These are phyloP conservation scores for Alcedo quadribrachys DNA, from an alignment of 2,797 vertebrate genomes.

Conservation along the genomic window DNA sequence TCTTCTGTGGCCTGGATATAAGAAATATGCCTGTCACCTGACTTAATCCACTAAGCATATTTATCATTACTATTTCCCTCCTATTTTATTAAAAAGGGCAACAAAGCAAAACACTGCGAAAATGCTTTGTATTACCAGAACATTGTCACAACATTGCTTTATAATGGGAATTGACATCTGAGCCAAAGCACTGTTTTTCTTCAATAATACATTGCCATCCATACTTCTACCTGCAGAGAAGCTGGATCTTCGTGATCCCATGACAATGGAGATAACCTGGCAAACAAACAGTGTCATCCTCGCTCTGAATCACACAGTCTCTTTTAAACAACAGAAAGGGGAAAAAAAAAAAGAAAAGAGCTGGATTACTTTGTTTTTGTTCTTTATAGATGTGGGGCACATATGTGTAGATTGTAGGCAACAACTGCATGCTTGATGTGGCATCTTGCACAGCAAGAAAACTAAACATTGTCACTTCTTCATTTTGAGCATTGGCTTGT, in stretches of 20 bases:
- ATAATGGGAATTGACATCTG: neutral
- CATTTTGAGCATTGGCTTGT: neutral
- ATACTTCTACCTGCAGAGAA: conserved; percentile 9
- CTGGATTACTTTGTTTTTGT: neutral
- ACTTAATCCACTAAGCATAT: neutral
- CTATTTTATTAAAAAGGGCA: conserved; percentile 21
- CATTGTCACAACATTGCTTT: neutral
- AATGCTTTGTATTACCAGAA: conserved; percentile 13
- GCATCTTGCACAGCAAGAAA: neutral
- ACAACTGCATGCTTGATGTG: neutral
- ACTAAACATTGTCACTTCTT: neutral
- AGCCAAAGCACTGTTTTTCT: conserved; percentile 24
- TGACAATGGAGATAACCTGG: neutral
- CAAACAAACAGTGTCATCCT: neutral
- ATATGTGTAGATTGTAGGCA: conserved; percentile 18
- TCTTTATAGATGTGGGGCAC: neutral
- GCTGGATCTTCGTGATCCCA: neutral
- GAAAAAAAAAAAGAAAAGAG: neutral
- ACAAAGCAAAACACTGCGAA: neutral
- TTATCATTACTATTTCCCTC: neutral
- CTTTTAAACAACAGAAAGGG: neutral
- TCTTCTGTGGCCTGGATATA: neutral
- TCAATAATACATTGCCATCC: conserved; percentile 23
- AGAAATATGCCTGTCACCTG: neutral
- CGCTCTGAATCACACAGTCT: neutral